phyloP scores from a whole-genome alignment of 2,888 invertebrate species.

The Campopleginae sp. region DNA sequence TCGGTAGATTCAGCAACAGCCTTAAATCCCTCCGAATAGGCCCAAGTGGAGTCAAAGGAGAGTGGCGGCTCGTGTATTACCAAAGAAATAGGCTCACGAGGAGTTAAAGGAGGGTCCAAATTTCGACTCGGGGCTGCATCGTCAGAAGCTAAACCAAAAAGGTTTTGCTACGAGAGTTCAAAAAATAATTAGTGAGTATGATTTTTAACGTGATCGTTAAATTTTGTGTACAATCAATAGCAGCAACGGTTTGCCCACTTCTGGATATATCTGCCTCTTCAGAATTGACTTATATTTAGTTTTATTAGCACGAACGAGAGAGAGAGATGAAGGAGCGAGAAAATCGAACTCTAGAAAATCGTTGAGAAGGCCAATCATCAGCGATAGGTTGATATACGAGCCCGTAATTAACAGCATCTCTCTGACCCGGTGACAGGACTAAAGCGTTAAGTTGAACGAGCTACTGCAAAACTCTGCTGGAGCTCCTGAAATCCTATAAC shows the following conservation, averaged over 20 bases:
- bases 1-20: neutral
- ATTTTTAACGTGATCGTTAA: neutral
- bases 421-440: slow-evolving; percentile 70
- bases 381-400: slow-evolving; percentile 71
- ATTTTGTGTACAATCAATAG: neutral
- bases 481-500: slow-evolving; percentile 40
- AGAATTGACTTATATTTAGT: slow-evolving; percentile 5
- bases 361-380: slow-evolving; percentile 65
- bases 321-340: slow-evolving; percentile 42
- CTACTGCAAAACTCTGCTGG: slow-evolving; percentile 69
- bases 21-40: neutral
- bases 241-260: slow-evolving; percentile 4
- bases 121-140: neutral
- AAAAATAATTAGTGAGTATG: neutral
- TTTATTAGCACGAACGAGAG: slow-evolving; percentile 49
- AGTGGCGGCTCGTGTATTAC: too few relatives aligned
- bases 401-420: slow-evolving; percentile 72
- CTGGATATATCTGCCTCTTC: neutral
- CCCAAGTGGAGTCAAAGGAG: neutral
- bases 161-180: neutral
- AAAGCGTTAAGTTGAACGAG: slow-evolving; percentile 64
- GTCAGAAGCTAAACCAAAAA: neutral
- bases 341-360: slow-evolving; percentile 72
- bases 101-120: neutral
- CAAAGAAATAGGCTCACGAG: too few relatives aligned